Conservation (phyloP, 1,140 invertebrate genomes). For the Anthonomus grandis region DNA sequence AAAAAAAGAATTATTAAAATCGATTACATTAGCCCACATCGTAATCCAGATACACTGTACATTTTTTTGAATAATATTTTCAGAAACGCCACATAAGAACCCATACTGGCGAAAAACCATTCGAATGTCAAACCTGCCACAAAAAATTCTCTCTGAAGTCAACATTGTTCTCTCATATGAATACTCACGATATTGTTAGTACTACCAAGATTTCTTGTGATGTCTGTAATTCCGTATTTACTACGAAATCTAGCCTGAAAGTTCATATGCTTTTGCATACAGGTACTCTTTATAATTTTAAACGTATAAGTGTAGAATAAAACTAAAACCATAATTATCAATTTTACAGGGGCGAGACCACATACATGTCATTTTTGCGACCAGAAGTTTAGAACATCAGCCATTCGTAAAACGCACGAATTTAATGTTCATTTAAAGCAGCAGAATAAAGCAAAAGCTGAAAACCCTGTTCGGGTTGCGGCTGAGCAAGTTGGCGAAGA, state of each 20-base stretch:
- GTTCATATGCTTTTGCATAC: slow-evolving; percentile 60
- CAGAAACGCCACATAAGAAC: slow-evolving; percentile 50
- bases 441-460: not conserved
- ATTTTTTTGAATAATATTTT: no score
- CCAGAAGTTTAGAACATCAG: slow-evolving; percentile 63
- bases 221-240: slow-evolving; percentile 58
- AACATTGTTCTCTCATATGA: slow-evolving; percentile 60
- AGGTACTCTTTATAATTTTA: slow-evolving; percentile 50
- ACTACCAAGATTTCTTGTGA: slow-evolving; percentile 57
- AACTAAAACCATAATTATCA: no score
- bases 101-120: slow-evolving; percentile 69
- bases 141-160: slow-evolving; percentile 68
- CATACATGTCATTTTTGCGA: slow-evolving; percentile 59
- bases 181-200: slow-evolving; percentile 55
- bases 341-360: slow-evolving; percentile 63
- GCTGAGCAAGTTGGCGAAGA: not conserved
- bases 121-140: slow-evolving; percentile 59
- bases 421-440: not conserved
- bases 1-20: no score
- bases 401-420: slow-evolving; percentile 63
- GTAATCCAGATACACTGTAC: no score
- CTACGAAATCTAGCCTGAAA: slow-evolving; percentile 63
- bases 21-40: no score
- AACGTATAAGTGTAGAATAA: no score
- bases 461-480: not conserved